Conservation (phyloP, 2,797 vertebrate species). For the Phaenicophaeus curvirostris region DNA sequence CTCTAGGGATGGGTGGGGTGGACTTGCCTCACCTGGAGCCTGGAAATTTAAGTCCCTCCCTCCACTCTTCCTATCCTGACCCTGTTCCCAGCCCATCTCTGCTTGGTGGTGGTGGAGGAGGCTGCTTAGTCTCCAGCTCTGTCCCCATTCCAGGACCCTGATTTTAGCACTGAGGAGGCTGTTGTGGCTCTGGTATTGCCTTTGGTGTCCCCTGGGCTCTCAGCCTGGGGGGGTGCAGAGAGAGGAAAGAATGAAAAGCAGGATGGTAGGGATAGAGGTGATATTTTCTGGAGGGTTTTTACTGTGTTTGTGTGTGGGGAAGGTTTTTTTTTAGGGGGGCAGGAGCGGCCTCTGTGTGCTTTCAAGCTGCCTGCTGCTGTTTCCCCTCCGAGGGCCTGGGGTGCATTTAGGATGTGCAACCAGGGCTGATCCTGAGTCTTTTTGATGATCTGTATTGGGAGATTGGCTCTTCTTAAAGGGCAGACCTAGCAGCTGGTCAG, state of each 20-base stretch:
- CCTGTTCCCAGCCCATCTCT: not conserved
- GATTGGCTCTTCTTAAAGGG: not conserved
- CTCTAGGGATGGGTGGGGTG: not conserved
- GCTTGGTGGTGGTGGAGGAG: rapidly evolving
- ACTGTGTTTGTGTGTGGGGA: no score
- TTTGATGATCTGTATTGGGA: rapidly evolving
- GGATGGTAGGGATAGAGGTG: not conserved
- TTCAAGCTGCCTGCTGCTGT: not conserved
- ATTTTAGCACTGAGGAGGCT: not conserved
- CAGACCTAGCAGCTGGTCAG: not conserved
- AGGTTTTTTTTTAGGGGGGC: not conserved
- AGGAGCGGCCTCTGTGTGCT: not conserved
- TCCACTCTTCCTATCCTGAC: rapidly evolving
- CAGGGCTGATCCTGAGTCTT: rapidly evolving
- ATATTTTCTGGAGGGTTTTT: not conserved
- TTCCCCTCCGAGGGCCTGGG: not conserved
- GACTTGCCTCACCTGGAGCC: not conserved
- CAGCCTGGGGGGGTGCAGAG: no score
- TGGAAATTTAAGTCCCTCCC: not conserved
- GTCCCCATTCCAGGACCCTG: not conserved
- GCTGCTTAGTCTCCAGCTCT: not conserved
- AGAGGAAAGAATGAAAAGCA: rapidly evolving
- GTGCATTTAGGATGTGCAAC: rapidly evolving
- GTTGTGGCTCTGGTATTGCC: not conserved
- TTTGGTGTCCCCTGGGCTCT: not conserved